Base-by-base conservation (phyloP, 2,797 vertebrate species). In the Discoglossus pictus region DNA sequence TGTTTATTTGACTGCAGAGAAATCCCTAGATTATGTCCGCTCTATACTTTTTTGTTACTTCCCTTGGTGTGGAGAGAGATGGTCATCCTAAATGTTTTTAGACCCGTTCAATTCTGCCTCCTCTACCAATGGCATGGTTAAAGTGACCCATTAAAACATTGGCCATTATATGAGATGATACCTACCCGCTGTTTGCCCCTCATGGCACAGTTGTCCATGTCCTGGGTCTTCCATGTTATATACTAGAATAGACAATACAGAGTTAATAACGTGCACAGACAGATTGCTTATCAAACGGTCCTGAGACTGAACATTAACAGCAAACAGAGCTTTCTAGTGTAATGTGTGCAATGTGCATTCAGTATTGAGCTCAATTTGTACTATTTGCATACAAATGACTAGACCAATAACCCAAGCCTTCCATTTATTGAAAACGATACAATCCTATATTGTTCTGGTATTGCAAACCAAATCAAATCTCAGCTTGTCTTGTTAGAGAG, bases 181-280 rank as follows among this genome's bases (percentile, higher is more conserved):
- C 84, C 81, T 69, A 87, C 86, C 82, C 72, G 83, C 62, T 72
- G 76, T 67, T 83, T 85, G 17, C 86, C 86, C 47, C 86, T 77
- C 18, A 88, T 74, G 1, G 86, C 85, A 5, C 86, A 88, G 64
- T 86, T 86, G n/a, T 80, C 78, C 78, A 82, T 47, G 15, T 84
- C 84, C 40, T 76, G 79, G 1, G 83, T 74, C 75, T 78, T 79
- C 86, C 87, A 87, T 42, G 81, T 87, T 39, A 88, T 82, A 61
- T 84, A 80, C 84, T 89, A 59, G 24, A 17, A 43, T 36, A 73
- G 6, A 63, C 20, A 9, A 1, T 17, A 24, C 12, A 25, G 47
- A 8, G n/a, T 12, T 17, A 31, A 8, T 31, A 4, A 31, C 27
- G 8, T 31, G 27, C 6, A n/a, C 20, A 8, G 23, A 50, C 21